Evolutionary conservation across 2,113 vertebrate species (phyloP), one percentile per base, ranked within the genome.

Genomic region (Ploceus nigricollis): DNA sequence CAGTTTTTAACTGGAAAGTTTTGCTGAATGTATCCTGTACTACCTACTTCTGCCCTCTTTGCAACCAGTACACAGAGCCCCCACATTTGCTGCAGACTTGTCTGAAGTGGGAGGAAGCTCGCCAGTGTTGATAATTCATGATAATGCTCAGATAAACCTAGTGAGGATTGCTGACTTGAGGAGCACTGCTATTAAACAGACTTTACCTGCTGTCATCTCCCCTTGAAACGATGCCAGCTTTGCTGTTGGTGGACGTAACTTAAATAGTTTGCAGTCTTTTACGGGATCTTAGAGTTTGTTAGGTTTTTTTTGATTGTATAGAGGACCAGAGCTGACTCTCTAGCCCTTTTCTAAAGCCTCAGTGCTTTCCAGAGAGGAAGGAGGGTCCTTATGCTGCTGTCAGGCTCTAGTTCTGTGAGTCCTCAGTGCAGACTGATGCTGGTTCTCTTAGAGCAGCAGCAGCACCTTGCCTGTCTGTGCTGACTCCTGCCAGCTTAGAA

Each of bases 11-110:
- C 27, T 58, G 56, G 47, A 42, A 57, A 23, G 35, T 45, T 24
- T 51, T 76, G 18, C 33, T 73, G 19, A 51, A 2, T 64, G 13
- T 47, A 15, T 47, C 23, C 23, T 73, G 7, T 60, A 20, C 44
- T 39, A n/a, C 31, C 40, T 65, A 6, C 28, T 86, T 35, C 48
- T 81, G 28, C 48, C 10, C 5, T 65, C 45, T 50, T 3, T 31
- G 44, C 69, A 69, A 17, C 31, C 31, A 27, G 18, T 30, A 48
- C 17, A 7, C 4, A 58, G 35, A 84, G 47, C 15, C 35, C 22
- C 15, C 0, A 0, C 0, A 0, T 33, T 54, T 71, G 7, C 50
- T 66, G 47, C 3, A 3, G 31, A 21, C 23, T 64, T 64, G 9
- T 39, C 27, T 73, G 35, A 79, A 47, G 47, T 9, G 5, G 15